Conservation (phyloP, 1,140 invertebrate species). For the Drosophila yakuba region DNA sequence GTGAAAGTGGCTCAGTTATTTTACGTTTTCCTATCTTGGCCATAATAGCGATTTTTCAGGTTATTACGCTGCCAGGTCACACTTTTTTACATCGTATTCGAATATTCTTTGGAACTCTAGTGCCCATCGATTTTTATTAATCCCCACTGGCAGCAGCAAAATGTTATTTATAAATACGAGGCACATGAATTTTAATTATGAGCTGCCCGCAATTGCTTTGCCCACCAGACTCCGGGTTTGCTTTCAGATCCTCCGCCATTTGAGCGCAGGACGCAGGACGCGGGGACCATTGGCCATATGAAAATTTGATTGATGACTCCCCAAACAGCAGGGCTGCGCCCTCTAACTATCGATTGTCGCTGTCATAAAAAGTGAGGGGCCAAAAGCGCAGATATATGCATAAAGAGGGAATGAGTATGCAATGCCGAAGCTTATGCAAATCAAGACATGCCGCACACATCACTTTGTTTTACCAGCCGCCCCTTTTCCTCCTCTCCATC, state of each 20-base stretch:
- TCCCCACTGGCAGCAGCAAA: slow-evolving; percentile 37
- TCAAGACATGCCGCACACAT: slow-evolving; percentile 78
- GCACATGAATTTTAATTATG: slow-evolving; percentile 75
- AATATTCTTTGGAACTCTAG: slow-evolving; percentile 4
- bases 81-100: slow-evolving; percentile 1
- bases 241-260: not conserved
- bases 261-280: slow-evolving; percentile 9
- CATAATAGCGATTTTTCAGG: not conserved
- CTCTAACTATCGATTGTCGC: slow-evolving; percentile 75
- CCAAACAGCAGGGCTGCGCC: slow-evolving; percentile 34
- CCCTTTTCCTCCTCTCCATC: not conserved
- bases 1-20: slow-evolving; percentile 16
- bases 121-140: slow-evolving; percentile 50
- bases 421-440: slow-evolving; percentile 72
- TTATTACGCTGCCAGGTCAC: not conserved
- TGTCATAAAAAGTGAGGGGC: slow-evolving; percentile 68
- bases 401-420: slow-evolving; percentile 35
- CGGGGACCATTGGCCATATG: slow-evolving; percentile 66
- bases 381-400: slow-evolving; percentile 51
- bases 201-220: slow-evolving; percentile 37
- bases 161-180: slow-evolving; percentile 63
- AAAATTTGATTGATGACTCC: slow-evolving; percentile 77
- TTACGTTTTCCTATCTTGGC: slow-evolving; percentile 2
- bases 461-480: slow-evolving; percentile 61
- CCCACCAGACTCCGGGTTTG: slow-evolving; percentile 1